Evolutionary conservation across 2,888 invertebrate genomes (phyloP), one percentile per base, ranked within the genome.

Genomic region (Timandra comae): DNA sequence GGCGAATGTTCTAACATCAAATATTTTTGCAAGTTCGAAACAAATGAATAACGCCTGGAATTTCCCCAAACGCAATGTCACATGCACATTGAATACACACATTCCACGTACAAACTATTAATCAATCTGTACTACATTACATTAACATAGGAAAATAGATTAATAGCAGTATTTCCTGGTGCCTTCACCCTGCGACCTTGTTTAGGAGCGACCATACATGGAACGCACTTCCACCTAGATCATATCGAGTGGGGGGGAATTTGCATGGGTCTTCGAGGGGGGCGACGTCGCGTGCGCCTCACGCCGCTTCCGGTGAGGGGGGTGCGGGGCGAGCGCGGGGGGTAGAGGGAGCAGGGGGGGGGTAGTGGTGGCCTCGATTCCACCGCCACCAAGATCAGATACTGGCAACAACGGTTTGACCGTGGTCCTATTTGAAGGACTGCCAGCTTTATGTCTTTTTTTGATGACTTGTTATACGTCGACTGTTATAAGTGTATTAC

Each of bases 181-280:
- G 34, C 52, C 57, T 52, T 55, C 52, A 46, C 59, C 63, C 53
- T 47, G 35, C 49, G 68, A 69, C 69, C 71, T 70, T 69, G 69
- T 68, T 68, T 51, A 43, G 53, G 52, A 62, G 40, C 57, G 55
- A 55, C 64, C 51, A 64, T 56, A 55, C 59, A 58, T 57, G 50
- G 52, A 57, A 73, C 70, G 68, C 67, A 62, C 69, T 68, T 68
- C 61, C 63, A 63, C 61, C 57, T 54, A 53, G 47, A 45, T 47
- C 38, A 39, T 46, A 49, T 48, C 56, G 58, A 54, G 51, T 68
- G 59, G 58, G 49, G 53, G 52, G 50, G 65, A 74, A 77, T 77
- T 76, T 76, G 76, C 77, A 77, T 77, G 77, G 72, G 70, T 74
- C 76, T 72, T 69, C 75, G 75, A n/a, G 52, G 46, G 54, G 48